Evolutionary conservation across 2,113 vertebrate genomes (phyloP).

Genomic region (Callaeas wilsoni): DNA sequence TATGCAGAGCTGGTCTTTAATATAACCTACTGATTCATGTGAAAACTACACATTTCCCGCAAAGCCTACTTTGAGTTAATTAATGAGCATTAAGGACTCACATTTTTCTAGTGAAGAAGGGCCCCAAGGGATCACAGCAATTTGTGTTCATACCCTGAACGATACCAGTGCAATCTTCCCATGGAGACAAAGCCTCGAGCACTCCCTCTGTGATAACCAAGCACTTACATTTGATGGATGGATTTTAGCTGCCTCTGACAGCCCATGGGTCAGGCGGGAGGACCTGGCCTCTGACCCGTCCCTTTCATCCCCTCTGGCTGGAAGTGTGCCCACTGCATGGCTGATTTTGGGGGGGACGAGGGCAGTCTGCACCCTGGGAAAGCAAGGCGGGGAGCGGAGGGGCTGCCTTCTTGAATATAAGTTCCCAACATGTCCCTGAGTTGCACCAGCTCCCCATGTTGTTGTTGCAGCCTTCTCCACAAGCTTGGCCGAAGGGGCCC

Average conservation of each 20-base stretch:
- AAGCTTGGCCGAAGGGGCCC: neutral
- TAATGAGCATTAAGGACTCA: constrained; percentile 43
- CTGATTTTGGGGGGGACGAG: accelerated
- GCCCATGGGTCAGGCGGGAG: neutral
- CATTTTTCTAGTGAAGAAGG: constrained; percentile 1
- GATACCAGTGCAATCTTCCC: neutral
- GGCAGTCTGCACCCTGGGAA: neutral
- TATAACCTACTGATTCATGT: constrained; percentile 43
- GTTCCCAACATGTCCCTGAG: neutral
- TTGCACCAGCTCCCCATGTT: neutral
- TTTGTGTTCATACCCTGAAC: constrained; percentile 28
- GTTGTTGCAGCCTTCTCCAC: neutral
- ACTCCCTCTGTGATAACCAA: neutral
- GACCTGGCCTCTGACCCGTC: neutral
- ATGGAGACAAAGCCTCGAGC: constrained; percentile 10
- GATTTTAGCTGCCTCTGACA: neutral
- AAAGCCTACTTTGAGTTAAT: constrained; percentile 44
- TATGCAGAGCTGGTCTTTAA: constrained; percentile 42
- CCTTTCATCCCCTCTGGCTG: neutral
- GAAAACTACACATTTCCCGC: constrained; percentile 39
- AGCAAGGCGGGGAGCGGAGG: neutral
- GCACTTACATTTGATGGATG: constrained; percentile 15
- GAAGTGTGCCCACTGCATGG: neutral
- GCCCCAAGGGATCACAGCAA: constrained; percentile 28
- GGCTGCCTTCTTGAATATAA: neutral